Conservation (phyloP, 2,113 vertebrate species). For the Bambusicola thoracicus region DNA sequence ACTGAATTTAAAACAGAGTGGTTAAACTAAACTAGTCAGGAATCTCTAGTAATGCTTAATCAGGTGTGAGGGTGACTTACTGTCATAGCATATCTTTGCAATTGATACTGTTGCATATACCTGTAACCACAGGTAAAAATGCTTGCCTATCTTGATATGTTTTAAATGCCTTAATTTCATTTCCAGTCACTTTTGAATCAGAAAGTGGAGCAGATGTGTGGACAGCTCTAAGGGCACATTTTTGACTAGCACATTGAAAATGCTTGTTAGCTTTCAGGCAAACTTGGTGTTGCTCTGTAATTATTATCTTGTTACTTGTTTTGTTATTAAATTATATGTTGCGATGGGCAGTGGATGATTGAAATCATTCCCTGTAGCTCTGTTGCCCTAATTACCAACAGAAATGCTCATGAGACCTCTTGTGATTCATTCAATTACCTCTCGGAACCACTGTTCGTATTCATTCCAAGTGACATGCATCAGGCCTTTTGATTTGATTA, state of each 20-base stretch:
- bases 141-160: background rate
- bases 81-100: background rate
- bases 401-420: slow-evolving; percentile 27
- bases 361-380: slow-evolving; percentile 16
- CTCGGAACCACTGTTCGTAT: background rate
- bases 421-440: slow-evolving; percentile 31
- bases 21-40: background rate
- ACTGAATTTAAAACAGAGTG: background rate
- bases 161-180: background rate
- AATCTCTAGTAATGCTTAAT: background rate
- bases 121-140: background rate
- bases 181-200: background rate
- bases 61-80: background rate
- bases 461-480: background rate
- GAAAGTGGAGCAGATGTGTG: rapidly evolving
- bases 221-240: background rate
- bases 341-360: background rate
- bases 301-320: background rate
- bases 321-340: slow-evolving; percentile 19
- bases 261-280: background rate
- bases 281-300: background rate
- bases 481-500: background rate
- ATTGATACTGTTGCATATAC: background rate
- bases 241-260: background rate
- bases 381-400: slow-evolving; percentile 2